phyloP scores from a whole-genome alignment of 2,888 invertebrate species.

The Ormyrus thymus region DNA sequence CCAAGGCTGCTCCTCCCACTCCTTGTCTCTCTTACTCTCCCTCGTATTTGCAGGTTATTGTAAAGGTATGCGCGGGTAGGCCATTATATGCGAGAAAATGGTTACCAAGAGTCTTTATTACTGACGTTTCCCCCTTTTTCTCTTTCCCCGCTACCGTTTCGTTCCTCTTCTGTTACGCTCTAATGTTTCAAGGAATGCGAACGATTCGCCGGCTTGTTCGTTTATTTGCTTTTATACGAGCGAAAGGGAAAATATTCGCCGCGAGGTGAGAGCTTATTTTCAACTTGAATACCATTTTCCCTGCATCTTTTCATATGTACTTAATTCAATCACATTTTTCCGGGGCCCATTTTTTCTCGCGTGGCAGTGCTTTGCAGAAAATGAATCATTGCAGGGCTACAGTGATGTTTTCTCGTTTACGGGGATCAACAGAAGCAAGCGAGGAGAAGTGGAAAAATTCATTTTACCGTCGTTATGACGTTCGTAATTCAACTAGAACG shows the following conservation, averaged over 20 bases:
- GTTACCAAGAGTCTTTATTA: conserved; percentile 30
- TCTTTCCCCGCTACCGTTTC: not conserved
- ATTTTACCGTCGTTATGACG: conserved; percentile 48
- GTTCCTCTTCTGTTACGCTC: not conserved
- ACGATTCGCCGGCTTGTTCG: too few relatives aligned
- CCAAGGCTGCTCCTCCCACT: not conserved
- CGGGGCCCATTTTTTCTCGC: not conserved
- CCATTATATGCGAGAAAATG: conserved; percentile 29
- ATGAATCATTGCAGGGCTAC: conserved; percentile 9
- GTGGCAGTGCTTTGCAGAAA: not conserved
- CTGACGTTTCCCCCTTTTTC: not conserved
- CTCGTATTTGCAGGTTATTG: not conserved
- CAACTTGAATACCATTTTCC: too few relatives aligned
- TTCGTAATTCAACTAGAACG: conserved; percentile 51
- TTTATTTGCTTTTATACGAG: too few relatives aligned
- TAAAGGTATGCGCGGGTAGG: conserved; percentile 28
- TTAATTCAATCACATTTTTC: too few relatives aligned
- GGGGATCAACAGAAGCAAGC: conserved; percentile 15
- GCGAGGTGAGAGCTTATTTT: too few relatives aligned
- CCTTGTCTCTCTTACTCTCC: not conserved
- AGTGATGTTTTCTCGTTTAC: conserved; percentile 41
- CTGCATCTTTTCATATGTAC: too few relatives aligned
- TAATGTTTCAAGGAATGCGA: too few relatives aligned
- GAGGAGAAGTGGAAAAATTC: conserved; percentile 49
- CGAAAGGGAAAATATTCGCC: too few relatives aligned